Conservation (phyloP, 2,113 vertebrate species). For the Macaca fascicularis region DNA sequence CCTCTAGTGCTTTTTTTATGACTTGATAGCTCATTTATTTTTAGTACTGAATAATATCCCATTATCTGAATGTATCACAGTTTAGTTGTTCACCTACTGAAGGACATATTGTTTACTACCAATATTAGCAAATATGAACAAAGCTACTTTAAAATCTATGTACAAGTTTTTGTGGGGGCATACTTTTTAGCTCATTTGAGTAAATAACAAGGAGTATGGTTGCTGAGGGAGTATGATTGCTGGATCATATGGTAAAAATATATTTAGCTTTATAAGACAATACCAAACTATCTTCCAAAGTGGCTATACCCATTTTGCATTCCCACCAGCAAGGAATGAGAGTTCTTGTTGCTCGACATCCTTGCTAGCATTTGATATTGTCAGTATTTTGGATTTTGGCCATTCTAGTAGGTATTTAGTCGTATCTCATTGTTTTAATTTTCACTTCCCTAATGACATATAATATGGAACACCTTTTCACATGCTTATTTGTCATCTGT, state of each 20-base stretch:
- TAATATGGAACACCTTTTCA: background rate
- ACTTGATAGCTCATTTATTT: slow-evolving; percentile 11
- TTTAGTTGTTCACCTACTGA: slow-evolving; percentile 18
- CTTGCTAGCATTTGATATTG: background rate
- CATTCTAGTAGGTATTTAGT: background rate
- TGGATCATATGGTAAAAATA: background rate
- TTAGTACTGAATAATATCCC: background rate
- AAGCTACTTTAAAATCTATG: background rate
- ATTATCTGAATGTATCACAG: background rate
- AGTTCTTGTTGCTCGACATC: background rate
- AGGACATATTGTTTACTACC: background rate
- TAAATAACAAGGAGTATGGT: background rate
- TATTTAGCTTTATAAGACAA: background rate
- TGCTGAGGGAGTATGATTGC: background rate
- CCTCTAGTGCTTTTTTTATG: background rate
- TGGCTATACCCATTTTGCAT: background rate
- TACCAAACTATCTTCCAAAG: background rate
- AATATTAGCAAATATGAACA: background rate
- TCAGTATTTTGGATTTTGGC: background rate
- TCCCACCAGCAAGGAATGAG: background rate
- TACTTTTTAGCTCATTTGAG: slow-evolving; percentile 1
- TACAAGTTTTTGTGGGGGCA: background rate
- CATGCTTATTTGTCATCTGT: background rate
- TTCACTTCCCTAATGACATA: background rate
- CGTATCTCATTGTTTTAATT: background rate